Evolutionary conservation across 1,140 invertebrate genomes (phyloP), one percentile per base, ranked within the genome.

Genomic region (Myzus persicae): DNA sequence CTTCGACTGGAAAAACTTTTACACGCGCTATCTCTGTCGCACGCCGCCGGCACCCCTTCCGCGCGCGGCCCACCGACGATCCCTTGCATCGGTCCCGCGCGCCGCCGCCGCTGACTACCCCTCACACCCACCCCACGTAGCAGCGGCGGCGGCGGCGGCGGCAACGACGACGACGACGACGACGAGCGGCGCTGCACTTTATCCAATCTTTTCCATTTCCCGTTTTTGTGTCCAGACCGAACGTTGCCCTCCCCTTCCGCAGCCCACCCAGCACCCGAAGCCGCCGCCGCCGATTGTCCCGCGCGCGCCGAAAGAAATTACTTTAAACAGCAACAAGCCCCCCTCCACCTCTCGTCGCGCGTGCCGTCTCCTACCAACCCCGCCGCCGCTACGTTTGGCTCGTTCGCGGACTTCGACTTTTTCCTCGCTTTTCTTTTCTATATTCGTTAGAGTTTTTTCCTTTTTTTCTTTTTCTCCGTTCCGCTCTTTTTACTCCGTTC

Each of bases 171-270:
- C 85, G 85, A n/a, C 54, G 22, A 26, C 38, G 38, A 11, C 51
- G 90, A 76, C 90, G 90, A 67, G 87, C 87, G 46, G 90, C 91
- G 46, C 81, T 93, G 91, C 91, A 93, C 91, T 93, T 93, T 93
- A 93, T 93, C 91, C 91, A 93, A 93, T 93, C 91, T 93, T 93
- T 93, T 85, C 91, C 91, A 84, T 93, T 93, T 93, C 91, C 91
- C 91, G 76, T 93, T 93, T 91, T 93, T 85, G 91, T 93, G 91
- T 93, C 91, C 91, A 93, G 91, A 93, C 91, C 81, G 81, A 93
- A 93, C 81, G 91, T 31, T 59, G 9, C 91, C 81, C 81, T 38
- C 42, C 31, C 7, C 44, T 1, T 18, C 59, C 14, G 59, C 59
- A 1, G 59, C 59, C 5, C 59, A 14, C 14, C 42, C 46, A 24